Evolutionary conservation across 2,113 vertebrate species (phyloP).

Genomic region (Callorhinus ursinus): DNA sequence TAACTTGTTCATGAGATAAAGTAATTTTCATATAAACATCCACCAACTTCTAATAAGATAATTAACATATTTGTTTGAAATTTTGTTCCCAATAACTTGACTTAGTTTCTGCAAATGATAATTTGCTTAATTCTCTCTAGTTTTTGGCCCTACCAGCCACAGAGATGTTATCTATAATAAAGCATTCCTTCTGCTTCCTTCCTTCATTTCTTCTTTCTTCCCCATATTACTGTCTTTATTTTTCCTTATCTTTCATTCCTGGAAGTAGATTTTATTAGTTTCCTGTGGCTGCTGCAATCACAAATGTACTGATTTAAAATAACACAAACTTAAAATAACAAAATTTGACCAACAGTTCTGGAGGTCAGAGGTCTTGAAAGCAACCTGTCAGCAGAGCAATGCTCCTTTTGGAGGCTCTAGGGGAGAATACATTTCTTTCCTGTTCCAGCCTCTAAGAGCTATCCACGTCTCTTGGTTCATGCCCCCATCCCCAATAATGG

Average conservation of each 20-base stretch:
- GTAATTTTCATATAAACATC: background rate
- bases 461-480: no score
- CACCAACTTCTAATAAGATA: background rate
- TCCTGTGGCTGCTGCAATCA: background rate
- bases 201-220: background rate
- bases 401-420: background rate
- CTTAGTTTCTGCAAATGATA: background rate
- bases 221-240: background rate
- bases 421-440: background rate
- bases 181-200: background rate
- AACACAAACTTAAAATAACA: background rate
- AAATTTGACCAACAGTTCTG: background rate
- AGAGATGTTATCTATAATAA: background rate
- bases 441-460: background rate
- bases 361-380: background rate
- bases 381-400: fast-evolving
- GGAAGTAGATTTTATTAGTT: background rate
- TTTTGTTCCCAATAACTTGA: background rate
- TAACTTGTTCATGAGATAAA: background rate
- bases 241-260: background rate
- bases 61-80: background rate
- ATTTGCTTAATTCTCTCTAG: background rate
- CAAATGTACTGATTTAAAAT: background rate
- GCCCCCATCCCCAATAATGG: background rate
- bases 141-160: background rate